These are phyloP conservation scores for Tetragonula carbonaria DNA, from an alignment of 2,888 invertebrate genomes.

Conservation along the genomic window DNA sequence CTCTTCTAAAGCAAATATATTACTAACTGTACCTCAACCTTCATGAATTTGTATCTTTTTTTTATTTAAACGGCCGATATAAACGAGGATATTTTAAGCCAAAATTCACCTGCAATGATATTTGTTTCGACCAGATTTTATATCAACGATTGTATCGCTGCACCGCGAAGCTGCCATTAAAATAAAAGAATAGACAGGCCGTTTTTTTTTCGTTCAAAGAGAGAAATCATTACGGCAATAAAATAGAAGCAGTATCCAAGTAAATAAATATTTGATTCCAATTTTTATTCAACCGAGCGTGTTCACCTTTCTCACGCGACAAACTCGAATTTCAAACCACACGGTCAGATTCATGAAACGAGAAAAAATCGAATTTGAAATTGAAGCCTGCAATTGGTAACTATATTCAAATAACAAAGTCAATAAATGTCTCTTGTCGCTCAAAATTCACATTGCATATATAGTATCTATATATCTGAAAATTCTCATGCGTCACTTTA, in stretches of 20 bases:
- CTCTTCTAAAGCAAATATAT: not conserved
- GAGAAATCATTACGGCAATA: constrained; percentile 34
- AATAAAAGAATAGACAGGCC: not conserved
- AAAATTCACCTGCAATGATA: constrained; percentile 25
- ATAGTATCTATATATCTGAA: not conserved
- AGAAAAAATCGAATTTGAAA: not conserved
- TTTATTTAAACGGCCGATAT: constrained; percentile 10
- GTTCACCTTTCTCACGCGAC: not conserved
- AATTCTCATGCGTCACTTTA: constrained; percentile 20
- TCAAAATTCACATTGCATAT: not conserved
- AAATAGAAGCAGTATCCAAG: not conserved
- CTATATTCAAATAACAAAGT: not conserved
- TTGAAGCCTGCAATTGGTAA: not conserved
- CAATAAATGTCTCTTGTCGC: not conserved
- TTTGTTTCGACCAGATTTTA: constrained; percentile 32
- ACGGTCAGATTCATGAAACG: not conserved
- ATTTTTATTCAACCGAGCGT: not conserved
- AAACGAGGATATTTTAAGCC: constrained; percentile 10
- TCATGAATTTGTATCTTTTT: not conserved
- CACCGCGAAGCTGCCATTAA: constrained; percentile 1
- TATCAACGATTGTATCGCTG: constrained; percentile 51
- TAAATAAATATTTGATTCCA: not conserved
- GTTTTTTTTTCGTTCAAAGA: constrained; percentile 39
- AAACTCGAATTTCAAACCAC: not conserved
- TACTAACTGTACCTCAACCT: rapidly evolving